Base-by-base conservation (phyloP, 37 sponge, comb jelly and placozoan species). In the Axinella damicornis region DNA sequence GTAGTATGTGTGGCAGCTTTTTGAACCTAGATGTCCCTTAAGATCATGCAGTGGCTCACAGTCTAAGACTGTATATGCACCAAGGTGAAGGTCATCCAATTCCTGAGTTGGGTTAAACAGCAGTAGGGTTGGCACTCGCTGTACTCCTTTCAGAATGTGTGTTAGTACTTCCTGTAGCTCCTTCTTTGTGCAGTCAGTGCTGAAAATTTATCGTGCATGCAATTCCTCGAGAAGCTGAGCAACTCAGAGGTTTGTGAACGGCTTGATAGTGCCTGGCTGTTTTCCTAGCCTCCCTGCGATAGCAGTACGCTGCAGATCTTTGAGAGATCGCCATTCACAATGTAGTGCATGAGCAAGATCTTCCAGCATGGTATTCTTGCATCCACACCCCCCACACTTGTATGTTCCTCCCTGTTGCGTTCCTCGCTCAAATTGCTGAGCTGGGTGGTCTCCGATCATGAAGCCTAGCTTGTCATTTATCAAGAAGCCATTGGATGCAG, bases 361-460 rank as follows among this genome's bases (percentile, higher is more conserved):
- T 28, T 55, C 58, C 52, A 75, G 39, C 39, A 32, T 66, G 13
- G 24, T 21, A 12, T 16, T 32, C 11, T 31, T 75, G 34, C 17
- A 25, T n/a, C 53, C 77, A 77, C 85, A 77, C 16, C 66, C 46
- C 46, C 46, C 56, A 67, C 85, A 85, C 25, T 64, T 41, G 76
- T 38, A 85, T 2, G 41, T 76, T 53, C 85, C 85, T 18, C 85
- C 85, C 34, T 55, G 57, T 68, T 85, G 77, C 9, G 78, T 76
- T 20, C 85, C 46, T 46, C 46, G 46, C 9, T 46, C 46, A 46
- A 46, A 46, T 9, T 46, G 46, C 46, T 46, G 46, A n/a, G 85
- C 85, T 25, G 74, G 74, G 57, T 84, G 67, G 69, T 84, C 85
- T 19, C 85, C 85, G 39, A 76, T 36, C 65, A 84, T 76, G 33